Percentiles rank a stretch among this genome's conserved stretches.
phyloP scores from a whole-genome alignment of 2,888 invertebrate species.

The Leptinotarsa rubiginosa region DNA sequence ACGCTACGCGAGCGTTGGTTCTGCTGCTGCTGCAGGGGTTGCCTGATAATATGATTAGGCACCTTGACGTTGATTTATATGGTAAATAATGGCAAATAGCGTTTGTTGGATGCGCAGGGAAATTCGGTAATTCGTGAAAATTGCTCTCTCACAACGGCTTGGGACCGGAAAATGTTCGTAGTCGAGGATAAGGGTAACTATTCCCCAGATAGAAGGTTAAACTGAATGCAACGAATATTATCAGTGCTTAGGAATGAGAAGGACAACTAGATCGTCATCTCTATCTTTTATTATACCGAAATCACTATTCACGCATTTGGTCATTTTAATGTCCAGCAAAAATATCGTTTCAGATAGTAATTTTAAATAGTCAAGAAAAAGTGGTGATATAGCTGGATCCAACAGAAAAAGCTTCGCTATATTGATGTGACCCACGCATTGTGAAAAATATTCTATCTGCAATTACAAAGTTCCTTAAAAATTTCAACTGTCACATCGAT shows the following conservation, averaged over 20 bases:
- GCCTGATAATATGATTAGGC: slow-evolving; percentile 55
- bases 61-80: slow-evolving; percentile 57
- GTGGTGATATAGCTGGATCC: no score
- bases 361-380: no score
- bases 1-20: slow-evolving; percentile 18
- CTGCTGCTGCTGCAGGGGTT: slow-evolving; percentile 39
- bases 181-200: slow-evolving; percentile 12
- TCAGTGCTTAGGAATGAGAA: background rate
- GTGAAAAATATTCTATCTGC: no score
- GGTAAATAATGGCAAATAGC: slow-evolving; percentile 56
- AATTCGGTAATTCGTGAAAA: slow-evolving; percentile 50
- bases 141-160: slow-evolving; percentile 40
- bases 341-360: no score
- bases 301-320: no score
- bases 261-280: background rate
- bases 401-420: no score
- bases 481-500: no score
- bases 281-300: background rate
- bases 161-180: slow-evolving; percentile 36
- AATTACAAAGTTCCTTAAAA: no score
- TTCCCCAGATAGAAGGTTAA: slow-evolving; percentile 6
- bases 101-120: slow-evolving; percentile 48
- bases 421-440: no score
- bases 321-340: no score
- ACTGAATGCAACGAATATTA: background rate